Base-by-base conservation (phyloP, 2,888 invertebrate genomes). In the Byasa hedistus region DNA sequence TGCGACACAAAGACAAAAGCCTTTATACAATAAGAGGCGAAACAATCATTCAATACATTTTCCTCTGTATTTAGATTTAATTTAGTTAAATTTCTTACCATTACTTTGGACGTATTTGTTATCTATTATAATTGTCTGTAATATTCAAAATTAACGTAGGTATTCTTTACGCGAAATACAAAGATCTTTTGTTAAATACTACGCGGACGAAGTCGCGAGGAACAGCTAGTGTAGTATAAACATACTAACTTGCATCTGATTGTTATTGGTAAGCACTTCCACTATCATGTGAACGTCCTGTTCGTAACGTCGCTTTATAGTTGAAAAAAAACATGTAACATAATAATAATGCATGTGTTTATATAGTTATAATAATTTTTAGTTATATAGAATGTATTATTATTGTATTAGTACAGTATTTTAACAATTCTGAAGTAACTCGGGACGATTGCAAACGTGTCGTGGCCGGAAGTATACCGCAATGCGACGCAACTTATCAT, bases 401-500 rank as follows among this genome's bases (percentile, higher is more conserved):
- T 15, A 44, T 44, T 44, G 19, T 32, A 52, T 44, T 19, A 5
- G n/a, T 19, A 19, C 48, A 3, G 19, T 59, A 48, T 48, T 48
- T 48, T 32, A 64, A 57, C 23, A 39, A 36, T 44, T 32, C 21
- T n/a, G 56, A 24, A 56, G 56, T n/a, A 60, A 27, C 55, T 23
- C 10, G 39, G 32, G 55, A n/a, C 60, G 52, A 61, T 55, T 36
- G 27, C 57, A 39, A 52, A 52, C 32, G 36, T 52, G 51, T 22
- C 21, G 48, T 55, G 32, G 57, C 55, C 69, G 69, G 64, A 61
- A 73, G 73, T 75, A 66, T 72, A 77, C 83, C 86, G 86, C 88
- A 87, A 75, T 87, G 88, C 87, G 87, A 76, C 86, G 83, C 80
- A 75, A 81, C 83, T 80, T 80, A 78, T 84, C 86, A 87, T 85